Evolutionary conservation across 2,888 invertebrate species (phyloP).

Genomic region (Drosophila fungiperda): DNA sequence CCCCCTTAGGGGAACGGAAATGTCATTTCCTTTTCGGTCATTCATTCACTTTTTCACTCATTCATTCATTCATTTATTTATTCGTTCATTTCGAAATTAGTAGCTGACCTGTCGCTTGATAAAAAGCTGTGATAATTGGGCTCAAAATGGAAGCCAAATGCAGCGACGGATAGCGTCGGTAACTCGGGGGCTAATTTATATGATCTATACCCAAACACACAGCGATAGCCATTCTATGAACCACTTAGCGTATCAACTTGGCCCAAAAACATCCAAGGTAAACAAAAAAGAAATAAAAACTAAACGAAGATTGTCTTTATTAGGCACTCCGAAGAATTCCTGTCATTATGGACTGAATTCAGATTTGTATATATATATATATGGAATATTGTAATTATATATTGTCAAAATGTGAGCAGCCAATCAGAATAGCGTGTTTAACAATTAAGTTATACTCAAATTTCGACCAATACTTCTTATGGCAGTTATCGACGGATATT

Average conservation of each 20-base stretch:
- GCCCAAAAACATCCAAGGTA: constrained; percentile 26
- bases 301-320: background rate
- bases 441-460: background rate
- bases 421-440: background rate
- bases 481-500: background rate
- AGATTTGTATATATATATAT: no score
- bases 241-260: constrained; percentile 75
- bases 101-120: constrained; percentile 60
- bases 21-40: constrained; percentile 40
- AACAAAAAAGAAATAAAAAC: constrained; percentile 23
- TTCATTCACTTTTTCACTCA: background rate
- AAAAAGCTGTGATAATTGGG: constrained; percentile 76
- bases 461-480: background rate
- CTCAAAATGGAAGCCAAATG: constrained; percentile 48
- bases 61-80: background rate
- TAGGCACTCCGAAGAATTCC: background rate
- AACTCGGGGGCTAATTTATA: constrained; percentile 64
- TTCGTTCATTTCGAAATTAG: constrained; percentile 58
- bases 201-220: constrained; percentile 1
- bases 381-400: background rate
- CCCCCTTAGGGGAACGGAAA: constrained; percentile 39
- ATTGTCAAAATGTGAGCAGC: background rate
- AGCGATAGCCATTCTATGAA: constrained; percentile 6
- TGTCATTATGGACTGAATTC: background rate
- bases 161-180: constrained; percentile 14